These are phyloP conservation scores for Saturnia pavonia DNA, from an alignment of 2,888 invertebrate genomes.

Conservation along the genomic window DNA sequence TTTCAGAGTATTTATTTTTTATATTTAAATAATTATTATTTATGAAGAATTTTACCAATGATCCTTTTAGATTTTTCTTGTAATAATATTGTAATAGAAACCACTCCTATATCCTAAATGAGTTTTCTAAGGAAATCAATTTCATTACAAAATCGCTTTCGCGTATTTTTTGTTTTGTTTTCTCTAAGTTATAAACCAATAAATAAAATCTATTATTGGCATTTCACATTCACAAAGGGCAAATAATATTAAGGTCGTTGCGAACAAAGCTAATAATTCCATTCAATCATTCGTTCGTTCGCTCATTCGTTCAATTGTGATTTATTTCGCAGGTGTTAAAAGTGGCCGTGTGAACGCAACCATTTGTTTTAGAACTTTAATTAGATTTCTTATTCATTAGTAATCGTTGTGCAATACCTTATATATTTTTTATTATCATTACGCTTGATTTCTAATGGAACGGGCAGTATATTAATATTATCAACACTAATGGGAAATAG, in stretches of 20 bases:
- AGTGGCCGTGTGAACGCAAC: conserved; percentile 32
- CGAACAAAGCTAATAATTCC: conserved; percentile 43
- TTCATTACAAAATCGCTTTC: not conserved
- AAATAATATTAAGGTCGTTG: conserved; percentile 36
- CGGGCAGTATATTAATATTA: not conserved
- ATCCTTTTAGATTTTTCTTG: no score
- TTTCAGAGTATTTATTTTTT: no score
- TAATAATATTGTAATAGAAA: no score
- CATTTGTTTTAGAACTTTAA: conserved; percentile 28
- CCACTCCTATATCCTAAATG: no score
- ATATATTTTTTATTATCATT: not conserved
- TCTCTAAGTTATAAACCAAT: not conserved
- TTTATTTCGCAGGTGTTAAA: conserved; percentile 38
- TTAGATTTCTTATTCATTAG: conserved; percentile 26
- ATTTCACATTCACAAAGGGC: conserved; percentile 7
- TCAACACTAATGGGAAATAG: no score
- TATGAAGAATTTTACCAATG: no score
- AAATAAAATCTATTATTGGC: not conserved
- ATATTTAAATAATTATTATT: no score
- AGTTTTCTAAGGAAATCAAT: no score
- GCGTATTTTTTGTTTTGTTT: not conserved
- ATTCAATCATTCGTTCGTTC: conserved; percentile 30
- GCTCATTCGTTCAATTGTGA: conserved; percentile 28
- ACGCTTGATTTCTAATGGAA: not conserved
- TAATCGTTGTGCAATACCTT: conserved; percentile 15